Percentiles rank a stretch among this genome's conserved stretches.
These are phyloP conservation scores for Pasiphila rectangulata DNA, from an alignment of 2,888 invertebrate species.

Conservation along the genomic window DNA sequence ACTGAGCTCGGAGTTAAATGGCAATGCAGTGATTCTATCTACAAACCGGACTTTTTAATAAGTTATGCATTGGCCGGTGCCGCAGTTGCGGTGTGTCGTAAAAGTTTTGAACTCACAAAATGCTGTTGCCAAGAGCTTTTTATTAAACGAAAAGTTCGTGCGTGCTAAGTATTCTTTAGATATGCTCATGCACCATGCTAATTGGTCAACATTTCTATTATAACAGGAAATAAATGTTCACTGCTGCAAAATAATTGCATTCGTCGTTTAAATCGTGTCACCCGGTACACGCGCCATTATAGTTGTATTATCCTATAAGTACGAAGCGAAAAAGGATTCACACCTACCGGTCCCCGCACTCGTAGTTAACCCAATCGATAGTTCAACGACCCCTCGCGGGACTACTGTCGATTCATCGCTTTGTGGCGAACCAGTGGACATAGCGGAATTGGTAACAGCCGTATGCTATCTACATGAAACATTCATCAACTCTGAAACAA, in stretches of 20 bases:
- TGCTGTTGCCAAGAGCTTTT: background rate
- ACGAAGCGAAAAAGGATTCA: constrained; percentile 23
- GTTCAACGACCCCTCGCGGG: constrained; percentile 50
- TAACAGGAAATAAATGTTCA: too few species aligned
- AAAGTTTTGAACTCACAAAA: background rate
- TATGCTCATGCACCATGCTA: too few species aligned
- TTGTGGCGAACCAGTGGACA: constrained; percentile 37
- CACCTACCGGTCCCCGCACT: constrained; percentile 23
- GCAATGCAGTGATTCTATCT: constrained; percentile 19
- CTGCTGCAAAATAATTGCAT: too few species aligned
- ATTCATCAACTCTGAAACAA: background rate
- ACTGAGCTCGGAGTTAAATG: constrained; percentile 9
- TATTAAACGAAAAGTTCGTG: background rate
- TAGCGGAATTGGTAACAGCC: constrained; percentile 29
- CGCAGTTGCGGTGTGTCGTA: background rate
- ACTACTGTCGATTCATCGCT: constrained; percentile 50
- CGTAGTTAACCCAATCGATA: constrained; percentile 50
- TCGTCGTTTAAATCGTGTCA: background rate
- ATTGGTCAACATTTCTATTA: too few species aligned
- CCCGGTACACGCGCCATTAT: constrained; percentile 1
- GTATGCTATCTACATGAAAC: background rate
- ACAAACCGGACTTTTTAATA: constrained; percentile 11
- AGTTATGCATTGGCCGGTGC: background rate
- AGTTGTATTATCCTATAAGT: constrained; percentile 6
- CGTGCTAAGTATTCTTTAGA: too few species aligned